These are phyloP conservation scores for Sitta carolinensis DNA, from an alignment of 2,797 vertebrate species.

Conservation along the genomic window DNA sequence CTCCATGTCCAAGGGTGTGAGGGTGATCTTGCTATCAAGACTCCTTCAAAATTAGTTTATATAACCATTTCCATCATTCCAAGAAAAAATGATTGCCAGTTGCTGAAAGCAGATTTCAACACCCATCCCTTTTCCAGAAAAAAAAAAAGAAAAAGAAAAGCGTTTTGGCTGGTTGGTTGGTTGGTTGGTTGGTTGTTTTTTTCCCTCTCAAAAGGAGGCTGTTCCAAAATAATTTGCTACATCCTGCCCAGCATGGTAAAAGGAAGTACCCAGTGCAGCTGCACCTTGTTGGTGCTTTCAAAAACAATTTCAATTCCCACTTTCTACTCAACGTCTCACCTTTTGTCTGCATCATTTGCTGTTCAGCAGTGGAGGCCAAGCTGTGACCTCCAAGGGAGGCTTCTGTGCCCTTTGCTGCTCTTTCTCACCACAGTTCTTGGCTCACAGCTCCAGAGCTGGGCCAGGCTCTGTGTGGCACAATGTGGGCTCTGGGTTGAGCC, in stretches of 20 bases:
- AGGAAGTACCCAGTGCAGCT: slow-evolving; percentile 72
- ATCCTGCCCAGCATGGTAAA: slow-evolving; percentile 39
- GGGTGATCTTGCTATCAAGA: background rate
- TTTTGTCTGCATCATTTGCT: slow-evolving; percentile 53
- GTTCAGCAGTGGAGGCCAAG: slow-evolving; percentile 30
- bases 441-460: background rate
- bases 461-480: background rate
- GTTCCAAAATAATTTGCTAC: slow-evolving; percentile 66
- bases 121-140: background rate
- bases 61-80: background rate
- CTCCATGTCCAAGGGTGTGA: rapidly evolving
- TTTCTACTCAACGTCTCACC: slow-evolving; percentile 74
- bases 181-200: background rate
- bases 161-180: background rate
- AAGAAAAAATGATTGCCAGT: background rate
- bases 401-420: background rate
- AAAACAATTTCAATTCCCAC: slow-evolving; percentile 78
- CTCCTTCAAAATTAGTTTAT: background rate
- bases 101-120: background rate
- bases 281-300: slow-evolving; percentile 65
- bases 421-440: slow-evolving; percentile 36
- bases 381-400: background rate
- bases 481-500: rapidly evolving
- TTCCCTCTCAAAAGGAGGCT: background rate
- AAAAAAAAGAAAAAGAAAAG: too few relatives aligned